Evolutionary conservation across 2,797 vertebrate species (phyloP), one percentile per base, ranked within the genome.

Genomic region (Lepus oiostolus): DNA sequence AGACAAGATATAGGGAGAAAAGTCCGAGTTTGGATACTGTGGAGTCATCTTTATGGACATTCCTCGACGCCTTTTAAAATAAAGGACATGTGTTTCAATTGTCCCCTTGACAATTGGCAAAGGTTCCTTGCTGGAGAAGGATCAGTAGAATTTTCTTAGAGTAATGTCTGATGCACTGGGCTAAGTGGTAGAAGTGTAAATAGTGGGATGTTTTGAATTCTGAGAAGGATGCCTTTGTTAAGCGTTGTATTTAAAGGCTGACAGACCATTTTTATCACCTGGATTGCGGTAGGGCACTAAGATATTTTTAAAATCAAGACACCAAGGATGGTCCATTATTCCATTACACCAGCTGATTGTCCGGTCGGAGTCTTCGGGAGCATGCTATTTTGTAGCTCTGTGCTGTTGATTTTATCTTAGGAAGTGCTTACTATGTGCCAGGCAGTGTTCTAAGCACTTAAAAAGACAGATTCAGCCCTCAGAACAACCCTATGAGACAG

Each of bases 321-420:
- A n/a, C 74, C 63, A 84, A 35, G 63, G 60, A 50, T 84, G 70
- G 52, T 35, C 35, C 24, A 21, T 52, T 82, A n/a, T 85, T 92
- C 32, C 72, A 1, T 94, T 83, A 72, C 52, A 32, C 38, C 52
- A 83, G 38, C 58, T 93, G 76, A 50, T 60, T 96, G 95, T 92
- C 22, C 70, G 52, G 5, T 85, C 63, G n/a, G 67, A 26, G 47
- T 87, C 67, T 71, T 70, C 9, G 8, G 9, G 14, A 14, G 11
- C 21, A 32, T 63, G 28, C 28, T 65, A 30, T 89, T 76, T 92
- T 76, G 21, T 92, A 88, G 83, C 28, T 52, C 65, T 84, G 4
- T 19, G 28, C 67, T 68, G 35, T 76, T 76, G 54, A 62, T 92
- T 91, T 90, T 70, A 10, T 71, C n/a, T 94, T 70, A 30, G 22